Evolutionary conservation across 37 sponge, comb jelly and placozoan genomes (phyloP), one percentile per base, ranked within the genome.

Genomic region (Diacarnus erythraeanus): DNA sequence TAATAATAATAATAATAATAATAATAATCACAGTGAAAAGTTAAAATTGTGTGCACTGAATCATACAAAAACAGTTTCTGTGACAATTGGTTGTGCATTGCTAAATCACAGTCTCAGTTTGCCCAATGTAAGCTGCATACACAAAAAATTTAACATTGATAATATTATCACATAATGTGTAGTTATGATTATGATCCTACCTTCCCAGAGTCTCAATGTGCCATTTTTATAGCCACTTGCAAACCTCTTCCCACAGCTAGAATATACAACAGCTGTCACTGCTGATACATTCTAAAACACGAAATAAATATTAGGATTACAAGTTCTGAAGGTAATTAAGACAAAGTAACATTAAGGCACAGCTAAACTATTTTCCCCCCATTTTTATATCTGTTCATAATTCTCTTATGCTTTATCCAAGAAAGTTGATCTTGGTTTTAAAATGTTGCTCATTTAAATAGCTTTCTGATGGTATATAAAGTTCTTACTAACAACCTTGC

Each of bases 141-240:
- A n/a, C 51, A 47, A 47, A 47, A 47, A 47, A 47, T 6, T 15
- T 6, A 12, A 47, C 6, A 47, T 15, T 15, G 51, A 47, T 15
- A 47, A 47, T 15, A 47, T 47, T 47, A 12, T 12, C 10, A 47
- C 51, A 47, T 6, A 6, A 47, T 47, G 6, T 15, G 51, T 60
- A 60, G 61, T 17, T 60, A 26, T 60, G 61, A 4, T 6, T 17
- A 25, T 60, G 61, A 4, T 6, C 51, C 51, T 43, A 81, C 87
- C 77, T 70, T 82, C 69, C 86, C 86, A 91, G 9, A 91, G 57
- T 20, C 71, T 72, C 30, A 91, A 10, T 15, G 40, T 64, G 37
- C 91, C 91, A 77, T 84, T 81, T 41, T 44, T 30, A 22, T 81
- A 54, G 58, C 91, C 91, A 38, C 58, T 61, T 34, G 87, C 87